A percentile compares a stretch with the other conserved stretches of the same genome.
These are phyloP conservation scores for Petroica traversi DNA, from an alignment of 2,113 vertebrate species.

Conservation along the genomic window DNA sequence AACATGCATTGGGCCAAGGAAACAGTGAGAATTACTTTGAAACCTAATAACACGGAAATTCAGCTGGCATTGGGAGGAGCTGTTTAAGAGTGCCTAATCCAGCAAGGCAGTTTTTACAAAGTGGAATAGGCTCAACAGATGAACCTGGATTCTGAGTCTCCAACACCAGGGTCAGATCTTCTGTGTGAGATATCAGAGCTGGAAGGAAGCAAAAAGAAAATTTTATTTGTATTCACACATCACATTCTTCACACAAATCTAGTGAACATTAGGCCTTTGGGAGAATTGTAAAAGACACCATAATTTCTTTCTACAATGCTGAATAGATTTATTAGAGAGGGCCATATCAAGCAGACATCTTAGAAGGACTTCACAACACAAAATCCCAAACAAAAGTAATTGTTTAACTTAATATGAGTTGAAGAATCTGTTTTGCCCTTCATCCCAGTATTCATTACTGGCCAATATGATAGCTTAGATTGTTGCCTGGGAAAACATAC, in stretches of 20 bases:
- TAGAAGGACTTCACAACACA: neutral
- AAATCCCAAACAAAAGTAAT: neutral
- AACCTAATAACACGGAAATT: neutral
- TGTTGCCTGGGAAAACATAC: neutral
- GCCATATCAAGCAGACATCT: accelerated
- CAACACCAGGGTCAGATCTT: accelerated
- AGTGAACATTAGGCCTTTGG: neutral
- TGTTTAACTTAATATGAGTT: neutral
- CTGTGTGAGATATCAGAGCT: neutral
- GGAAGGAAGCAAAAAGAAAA: neutral
- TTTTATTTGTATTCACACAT: neutral
- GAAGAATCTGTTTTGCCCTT: neutral
- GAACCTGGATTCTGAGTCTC: neutral
- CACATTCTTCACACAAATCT: neutral
- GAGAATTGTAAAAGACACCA: neutral
- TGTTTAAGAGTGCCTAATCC: neutral
- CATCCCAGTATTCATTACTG: neutral
- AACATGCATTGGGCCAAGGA: neutral
- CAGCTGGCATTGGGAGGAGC: neutral
- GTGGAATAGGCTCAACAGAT: neutral
- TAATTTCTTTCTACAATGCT: neutral
- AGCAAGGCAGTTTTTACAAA: neutral
- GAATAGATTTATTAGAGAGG: neutral
- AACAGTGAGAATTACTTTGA: neutral
- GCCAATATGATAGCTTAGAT: neutral